Conservation (phyloP, 2,888 invertebrate species). For the Synanthedon vespiformis region DNA sequence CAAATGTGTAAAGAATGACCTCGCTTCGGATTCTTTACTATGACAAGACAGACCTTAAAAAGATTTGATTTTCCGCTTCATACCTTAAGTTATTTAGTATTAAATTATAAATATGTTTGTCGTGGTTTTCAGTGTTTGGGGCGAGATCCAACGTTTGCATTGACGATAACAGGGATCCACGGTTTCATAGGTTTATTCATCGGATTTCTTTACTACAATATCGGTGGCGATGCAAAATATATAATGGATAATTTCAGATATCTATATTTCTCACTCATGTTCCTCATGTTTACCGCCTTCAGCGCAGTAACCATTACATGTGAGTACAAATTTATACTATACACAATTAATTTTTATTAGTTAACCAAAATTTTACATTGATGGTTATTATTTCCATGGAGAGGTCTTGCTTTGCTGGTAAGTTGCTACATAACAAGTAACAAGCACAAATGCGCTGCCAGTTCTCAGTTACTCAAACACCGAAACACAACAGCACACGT, state of each 20-base stretch:
- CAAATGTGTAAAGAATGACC: too few relatives aligned
- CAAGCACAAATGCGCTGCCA: too few relatives aligned
- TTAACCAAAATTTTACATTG: not conserved
- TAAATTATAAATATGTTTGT: not conserved
- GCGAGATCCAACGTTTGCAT: slow-evolving; percentile 80
- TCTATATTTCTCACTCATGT: slow-evolving; percentile 92
- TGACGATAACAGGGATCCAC: slow-evolving; percentile 84
- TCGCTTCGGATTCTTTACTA: too few relatives aligned
- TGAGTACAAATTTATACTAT: slow-evolving; percentile 64
- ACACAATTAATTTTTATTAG: not conserved
- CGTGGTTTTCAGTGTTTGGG: slow-evolving; percentile 60
- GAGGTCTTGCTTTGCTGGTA: too few relatives aligned
- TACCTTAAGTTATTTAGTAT: too few relatives aligned
- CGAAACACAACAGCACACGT: too few relatives aligned
- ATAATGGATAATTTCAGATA: slow-evolving; percentile 89
- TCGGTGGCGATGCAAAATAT: slow-evolving; percentile 88
- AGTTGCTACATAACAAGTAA: too few relatives aligned
- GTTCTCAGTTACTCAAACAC: too few relatives aligned
- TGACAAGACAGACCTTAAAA: too few relatives aligned
- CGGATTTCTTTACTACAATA: slow-evolving; percentile 84
- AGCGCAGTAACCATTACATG: slow-evolving; percentile 91
- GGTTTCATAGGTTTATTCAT: slow-evolving; percentile 83
- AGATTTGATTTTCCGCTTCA: too few relatives aligned
- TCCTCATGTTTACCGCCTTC: slow-evolving; percentile 94
- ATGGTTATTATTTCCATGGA: too few relatives aligned